Conservation (phyloP, 1,140 invertebrate species). For the Camponotus vicinus region DNA sequence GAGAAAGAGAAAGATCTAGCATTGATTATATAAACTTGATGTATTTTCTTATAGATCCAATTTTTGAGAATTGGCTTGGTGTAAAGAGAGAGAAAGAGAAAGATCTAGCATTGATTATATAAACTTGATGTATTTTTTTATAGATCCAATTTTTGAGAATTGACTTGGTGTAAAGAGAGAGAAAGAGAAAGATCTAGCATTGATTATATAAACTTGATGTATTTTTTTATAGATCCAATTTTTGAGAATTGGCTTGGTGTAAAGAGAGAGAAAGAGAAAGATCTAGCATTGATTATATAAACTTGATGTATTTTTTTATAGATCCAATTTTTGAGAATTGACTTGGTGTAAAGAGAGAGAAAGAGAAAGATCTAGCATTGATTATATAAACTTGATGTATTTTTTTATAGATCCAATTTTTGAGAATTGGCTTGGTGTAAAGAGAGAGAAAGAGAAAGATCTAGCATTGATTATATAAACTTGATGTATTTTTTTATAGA, state of each 20-base stretch:
- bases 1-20: neutral
- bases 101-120: neutral
- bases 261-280: neutral
- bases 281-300: slow-evolving; percentile 6
- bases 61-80: neutral
- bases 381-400: neutral
- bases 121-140: slow-evolving; percentile 4
- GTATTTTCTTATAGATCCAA: neutral
- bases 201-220: slow-evolving; percentile 3
- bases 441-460: neutral
- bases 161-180: too few relatives aligned
- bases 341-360: too few relatives aligned
- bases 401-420: neutral
- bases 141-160: neutral
- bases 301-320: neutral
- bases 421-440: neutral
- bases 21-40: slow-evolving; percentile 3
- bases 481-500: neutral
- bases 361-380: neutral
- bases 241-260: neutral
- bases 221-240: neutral
- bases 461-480: slow-evolving; percentile 6
- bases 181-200: neutral
- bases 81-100: neutral
- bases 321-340: neutral